Evolutionary conservation across 2,797 vertebrate species (phyloP).

Genomic region (Heliangelus exortis): DNA sequence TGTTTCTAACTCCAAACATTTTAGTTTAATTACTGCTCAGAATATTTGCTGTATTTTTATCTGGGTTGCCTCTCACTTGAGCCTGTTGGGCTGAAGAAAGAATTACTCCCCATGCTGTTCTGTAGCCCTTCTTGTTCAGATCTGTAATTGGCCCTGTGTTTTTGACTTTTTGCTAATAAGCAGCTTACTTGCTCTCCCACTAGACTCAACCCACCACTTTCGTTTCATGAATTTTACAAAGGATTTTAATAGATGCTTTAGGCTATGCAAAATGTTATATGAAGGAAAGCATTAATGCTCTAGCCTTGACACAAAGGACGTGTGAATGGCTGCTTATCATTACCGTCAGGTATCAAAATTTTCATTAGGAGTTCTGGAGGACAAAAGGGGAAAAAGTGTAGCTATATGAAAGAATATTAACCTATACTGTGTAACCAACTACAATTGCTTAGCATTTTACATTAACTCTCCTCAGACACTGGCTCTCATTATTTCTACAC

Average conservation of each 20-base stretch:
- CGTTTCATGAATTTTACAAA: conserved; percentile 99
- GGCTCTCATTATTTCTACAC: conserved; percentile 94
- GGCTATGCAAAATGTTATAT: conserved; percentile 99
- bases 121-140: conserved; percentile 95
- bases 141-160: conserved; percentile 99
- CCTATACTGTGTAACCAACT: conserved; percentile 96
- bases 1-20: conserved; percentile 98
- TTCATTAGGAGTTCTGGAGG: conserved; percentile 97
- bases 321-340: conserved; percentile 98
- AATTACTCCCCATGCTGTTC: conserved; percentile 96
- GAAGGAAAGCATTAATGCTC: conserved; percentile 94
- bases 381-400: conserved; percentile 89
- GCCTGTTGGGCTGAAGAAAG: conserved; percentile 91
- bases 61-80: conserved; percentile 87
- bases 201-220: conserved; percentile 99
- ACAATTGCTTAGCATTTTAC: conserved; percentile 95
- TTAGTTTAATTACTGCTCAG: conserved; percentile 98
- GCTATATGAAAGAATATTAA: conserved; percentile 98
- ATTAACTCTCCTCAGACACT: conserved; percentile 89
- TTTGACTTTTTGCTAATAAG: conserved; percentile 99
- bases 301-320: conserved; percentile 92
- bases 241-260: conserved; percentile 99
- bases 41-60: conserved; percentile 89
- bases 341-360: conserved; percentile 97
- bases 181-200: conserved; percentile 99